Percentiles rank a stretch among this genome's conserved stretches.
These are phyloP conservation scores for Pyrochroa serraticornis DNA, from an alignment of 2,888 invertebrate species.

Conservation along the genomic window DNA sequence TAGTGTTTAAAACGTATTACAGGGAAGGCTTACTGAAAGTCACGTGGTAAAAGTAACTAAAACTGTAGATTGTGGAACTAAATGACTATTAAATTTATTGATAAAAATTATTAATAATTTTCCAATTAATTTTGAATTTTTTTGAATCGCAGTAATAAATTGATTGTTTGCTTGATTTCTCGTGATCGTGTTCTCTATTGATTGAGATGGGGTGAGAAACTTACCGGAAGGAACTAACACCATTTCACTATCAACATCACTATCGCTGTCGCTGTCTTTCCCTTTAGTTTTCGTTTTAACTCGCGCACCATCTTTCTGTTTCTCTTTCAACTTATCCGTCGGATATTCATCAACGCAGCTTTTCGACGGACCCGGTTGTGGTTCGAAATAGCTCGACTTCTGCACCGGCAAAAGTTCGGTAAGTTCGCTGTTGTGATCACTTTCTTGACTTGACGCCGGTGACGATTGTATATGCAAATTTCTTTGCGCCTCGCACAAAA, in stretches of 20 bases:
- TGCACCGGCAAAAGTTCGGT: conserved; percentile 39
- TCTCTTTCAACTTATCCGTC: conserved; percentile 10
- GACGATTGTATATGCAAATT: conserved; percentile 47
- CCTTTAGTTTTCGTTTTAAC: not conserved
- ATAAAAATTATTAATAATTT: not conserved
- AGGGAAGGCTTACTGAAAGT: too few species aligned
- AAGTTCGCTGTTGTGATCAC: conserved; percentile 37
- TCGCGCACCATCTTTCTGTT: not conserved
- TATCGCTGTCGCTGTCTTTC: conserved; percentile 28
- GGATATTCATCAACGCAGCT: not conserved
- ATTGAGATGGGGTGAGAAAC: conserved; percentile 12
- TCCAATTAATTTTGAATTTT: not conserved
- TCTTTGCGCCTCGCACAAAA: conserved; percentile 47
- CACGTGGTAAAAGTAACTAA: too few species aligned
- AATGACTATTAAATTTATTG: too few species aligned
- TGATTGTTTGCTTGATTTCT: not conserved
- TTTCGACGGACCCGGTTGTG: conserved; percentile 2
- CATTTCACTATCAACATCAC: conserved; percentile 49
- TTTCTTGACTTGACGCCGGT: conserved; percentile 31
- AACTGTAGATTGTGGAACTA: too few species aligned
- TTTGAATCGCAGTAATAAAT: not conserved
- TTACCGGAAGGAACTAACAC: conserved; percentile 57
- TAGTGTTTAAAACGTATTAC: too few species aligned
- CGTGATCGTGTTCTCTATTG: not conserved
- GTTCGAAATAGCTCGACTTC: conserved; percentile 12